These are phyloP conservation scores for Gymnopithys bicolor DNA, from an alignment of 2,797 vertebrate species.

Conservation along the genomic window DNA sequence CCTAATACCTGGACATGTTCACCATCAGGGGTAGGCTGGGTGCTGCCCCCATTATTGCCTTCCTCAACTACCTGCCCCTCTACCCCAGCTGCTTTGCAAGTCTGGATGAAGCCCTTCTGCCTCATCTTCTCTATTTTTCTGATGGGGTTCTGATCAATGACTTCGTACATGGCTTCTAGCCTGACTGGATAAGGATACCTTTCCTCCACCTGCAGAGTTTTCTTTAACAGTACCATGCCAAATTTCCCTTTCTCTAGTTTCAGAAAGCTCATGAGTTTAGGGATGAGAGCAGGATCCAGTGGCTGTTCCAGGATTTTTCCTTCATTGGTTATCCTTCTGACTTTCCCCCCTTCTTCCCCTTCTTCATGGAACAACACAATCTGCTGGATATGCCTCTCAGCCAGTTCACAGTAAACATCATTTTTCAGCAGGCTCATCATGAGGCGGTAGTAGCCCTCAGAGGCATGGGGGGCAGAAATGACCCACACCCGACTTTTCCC, in stretches of 20 bases:
- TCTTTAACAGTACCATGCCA: slow-evolving; percentile 95
- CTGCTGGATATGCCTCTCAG: slow-evolving; percentile 94
- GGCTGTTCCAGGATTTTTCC: slow-evolving; percentile 93
- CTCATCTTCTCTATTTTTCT: slow-evolving; percentile 91
- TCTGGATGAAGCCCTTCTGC: slow-evolving; percentile 95
- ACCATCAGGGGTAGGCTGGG: slow-evolving; percentile 1
- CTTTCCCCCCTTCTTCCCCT: slow-evolving; percentile 89
- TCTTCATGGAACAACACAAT: slow-evolving; percentile 93
- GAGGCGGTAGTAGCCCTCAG: slow-evolving; percentile 94
- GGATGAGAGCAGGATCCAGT: slow-evolving; percentile 88
- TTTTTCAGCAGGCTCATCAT: slow-evolving; percentile 97
- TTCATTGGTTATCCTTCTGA: slow-evolving; percentile 90
- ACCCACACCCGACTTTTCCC: slow-evolving; percentile 94
- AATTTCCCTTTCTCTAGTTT: slow-evolving; percentile 98
- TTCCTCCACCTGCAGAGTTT: slow-evolving; percentile 96
- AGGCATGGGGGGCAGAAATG: slow-evolving; percentile 92
- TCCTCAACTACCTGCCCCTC: slow-evolving; percentile 91
- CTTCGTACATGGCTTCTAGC: slow-evolving; percentile 95
- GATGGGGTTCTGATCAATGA: slow-evolving; percentile 92
- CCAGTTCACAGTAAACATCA: slow-evolving; percentile 95
- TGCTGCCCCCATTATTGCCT: slow-evolving; percentile 46
- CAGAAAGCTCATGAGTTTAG: slow-evolving; percentile 92
- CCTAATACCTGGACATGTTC: slow-evolving; percentile 29
- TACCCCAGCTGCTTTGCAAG: slow-evolving; percentile 91
- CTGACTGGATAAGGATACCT: slow-evolving; percentile 96